A percentile compares a stretch with the other conserved stretches of the same genome.
Evolutionary conservation across 2,888 invertebrate species (phyloP).

Genomic region (Odontothrips loti): DNA sequence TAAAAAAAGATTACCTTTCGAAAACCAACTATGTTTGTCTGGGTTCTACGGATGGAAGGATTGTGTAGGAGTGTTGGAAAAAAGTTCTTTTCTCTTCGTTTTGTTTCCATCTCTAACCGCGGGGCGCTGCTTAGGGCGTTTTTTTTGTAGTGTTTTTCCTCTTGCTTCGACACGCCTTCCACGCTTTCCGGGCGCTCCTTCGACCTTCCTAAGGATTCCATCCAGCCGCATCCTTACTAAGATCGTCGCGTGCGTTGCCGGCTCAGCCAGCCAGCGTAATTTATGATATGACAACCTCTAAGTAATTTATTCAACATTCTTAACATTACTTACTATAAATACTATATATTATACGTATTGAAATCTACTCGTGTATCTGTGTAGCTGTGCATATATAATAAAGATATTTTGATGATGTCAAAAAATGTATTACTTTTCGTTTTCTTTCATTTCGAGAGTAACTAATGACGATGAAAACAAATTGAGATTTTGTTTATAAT

Average conservation of each 20-base stretch:
- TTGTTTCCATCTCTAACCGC: background rate
- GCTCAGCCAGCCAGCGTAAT: background rate
- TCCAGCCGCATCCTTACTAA: conserved; percentile 16
- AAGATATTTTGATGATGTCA: conserved; percentile 23
- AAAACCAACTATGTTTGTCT: background rate
- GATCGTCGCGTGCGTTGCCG: background rate
- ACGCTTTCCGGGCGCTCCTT: background rate
- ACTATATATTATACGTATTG: background rate
- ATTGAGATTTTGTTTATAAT: background rate
- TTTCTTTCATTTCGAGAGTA: background rate
- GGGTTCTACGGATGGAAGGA: conserved; percentile 21
- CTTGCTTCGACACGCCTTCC: conserved; percentile 6
- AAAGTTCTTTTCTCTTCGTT: background rate
- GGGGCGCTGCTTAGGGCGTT: conserved; percentile 21
- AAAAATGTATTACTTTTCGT: background rate
- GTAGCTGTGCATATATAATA: conserved; percentile 26
- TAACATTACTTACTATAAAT: conserved; percentile 2
- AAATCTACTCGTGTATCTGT: conserved; percentile 14
- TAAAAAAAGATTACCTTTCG: background rate
- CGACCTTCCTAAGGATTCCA: conserved; percentile 17
- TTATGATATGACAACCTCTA: background rate
- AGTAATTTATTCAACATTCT: background rate
- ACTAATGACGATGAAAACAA: background rate
- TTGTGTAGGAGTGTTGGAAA: background rate
- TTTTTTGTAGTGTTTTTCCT: background rate